These are phyloP conservation scores for Teinopalpus imperialis DNA, from an alignment of 2,888 invertebrate species.

Conservation along the genomic window DNA sequence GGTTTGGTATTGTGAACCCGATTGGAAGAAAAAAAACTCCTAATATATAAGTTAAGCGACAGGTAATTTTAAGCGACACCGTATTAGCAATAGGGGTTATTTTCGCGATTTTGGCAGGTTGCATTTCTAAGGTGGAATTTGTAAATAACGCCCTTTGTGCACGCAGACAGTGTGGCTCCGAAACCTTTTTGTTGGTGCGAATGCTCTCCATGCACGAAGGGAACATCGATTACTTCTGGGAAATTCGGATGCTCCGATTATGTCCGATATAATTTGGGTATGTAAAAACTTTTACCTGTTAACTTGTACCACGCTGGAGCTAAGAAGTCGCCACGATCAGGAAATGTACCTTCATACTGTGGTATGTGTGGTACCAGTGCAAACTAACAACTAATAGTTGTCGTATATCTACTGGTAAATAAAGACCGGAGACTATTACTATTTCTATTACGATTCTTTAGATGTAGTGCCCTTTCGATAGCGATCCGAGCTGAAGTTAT, in stretches of 20 bases:
- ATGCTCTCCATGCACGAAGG: constrained; percentile 52
- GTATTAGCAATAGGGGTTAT: constrained; percentile 40
- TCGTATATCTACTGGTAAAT: no score
- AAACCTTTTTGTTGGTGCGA: constrained; percentile 66
- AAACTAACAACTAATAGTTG: no score
- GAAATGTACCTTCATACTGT: no score
- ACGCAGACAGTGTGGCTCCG: constrained; percentile 77
- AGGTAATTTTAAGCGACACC: constrained; percentile 42
- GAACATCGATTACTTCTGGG: constrained; percentile 49
- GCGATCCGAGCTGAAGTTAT: no score
- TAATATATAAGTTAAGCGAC: constrained; percentile 46
- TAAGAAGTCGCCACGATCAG: no score
- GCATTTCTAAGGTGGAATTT: constrained; percentile 71
- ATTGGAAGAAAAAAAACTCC: constrained; percentile 60
- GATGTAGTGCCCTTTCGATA: no score
- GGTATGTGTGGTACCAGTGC: no score
- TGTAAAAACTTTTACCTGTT: no score
- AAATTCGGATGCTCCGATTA: constrained; percentile 47
- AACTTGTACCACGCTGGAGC: no score
- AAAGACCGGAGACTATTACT: no score
- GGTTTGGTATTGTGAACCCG: constrained; percentile 66
- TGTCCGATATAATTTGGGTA: constrained; percentile 6
- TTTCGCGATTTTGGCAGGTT: constrained; percentile 46
- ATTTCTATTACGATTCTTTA: no score
- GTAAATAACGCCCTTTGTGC: constrained; percentile 67